Evolutionary conservation across 2,113 vertebrate genomes (phyloP), one percentile per base, ranked within the genome.

Genomic region (Cryptotis parvus): DNA sequence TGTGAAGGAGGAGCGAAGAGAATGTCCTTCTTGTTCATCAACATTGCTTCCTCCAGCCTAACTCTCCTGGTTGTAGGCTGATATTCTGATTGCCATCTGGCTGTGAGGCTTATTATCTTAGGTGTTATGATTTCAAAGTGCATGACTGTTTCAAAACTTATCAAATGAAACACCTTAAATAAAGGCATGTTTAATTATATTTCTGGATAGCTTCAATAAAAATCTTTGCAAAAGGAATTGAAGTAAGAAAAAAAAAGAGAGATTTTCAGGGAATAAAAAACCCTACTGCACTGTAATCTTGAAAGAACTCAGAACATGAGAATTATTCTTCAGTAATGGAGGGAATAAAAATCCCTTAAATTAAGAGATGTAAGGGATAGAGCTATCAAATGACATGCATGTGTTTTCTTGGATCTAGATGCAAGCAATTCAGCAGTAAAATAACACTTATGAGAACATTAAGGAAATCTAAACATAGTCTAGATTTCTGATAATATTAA

Each of bases 391-490:
- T 12, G 6, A 41, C 78, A 37, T 18, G 4, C 10, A 2, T 12
- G 70, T 9, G 58, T 84, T 72, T 75, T 39, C 37, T 85, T 86
- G 84, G 65, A 37, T 52, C n/a, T 29, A 70, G 52, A 70, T 27
- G 89, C 77, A 68, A 68, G 68, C 68, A 76, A 90, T 26, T 81
- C 41, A 66, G 18, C 12, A 49, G 3, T 74, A 72, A 93, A 73
- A 73, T 87, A 77, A 58, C 41, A 66, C 74, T 91, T 68, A 55
- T 80, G 33, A 93, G 35, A 68, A 49, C 4, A 20, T 65, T 2
- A 20, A 49, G 39, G 66, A 90, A 87, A 39, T 7, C 2, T 41
- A 65, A 39, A 78, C 1, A 69, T 4, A 52, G 49, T 58, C 33
- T 68, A 58, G 4, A 74, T 69, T 72, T n/a, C 63, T 77, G 18